A percentile compares a stretch with the other conserved stretches of the same genome.
These are phyloP conservation scores for Oncorhynchus gorbuscha DNA, from an alignment of 2,113 vertebrate genomes.

Conservation along the genomic window DNA sequence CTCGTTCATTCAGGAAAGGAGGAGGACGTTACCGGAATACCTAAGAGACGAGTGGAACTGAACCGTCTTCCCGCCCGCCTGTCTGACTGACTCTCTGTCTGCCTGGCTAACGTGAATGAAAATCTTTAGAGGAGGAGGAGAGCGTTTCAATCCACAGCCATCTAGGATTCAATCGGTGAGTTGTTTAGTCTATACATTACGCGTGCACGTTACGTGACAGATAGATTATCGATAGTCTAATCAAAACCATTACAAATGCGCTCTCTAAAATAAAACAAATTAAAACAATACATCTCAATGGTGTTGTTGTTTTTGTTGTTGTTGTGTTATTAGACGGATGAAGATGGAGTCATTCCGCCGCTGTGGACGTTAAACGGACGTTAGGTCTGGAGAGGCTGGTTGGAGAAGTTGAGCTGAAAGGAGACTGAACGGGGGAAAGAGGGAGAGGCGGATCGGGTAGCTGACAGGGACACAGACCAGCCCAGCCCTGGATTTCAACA, in stretches of 20 bases:
- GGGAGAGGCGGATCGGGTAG: too few species aligned
- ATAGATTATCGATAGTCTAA: background rate
- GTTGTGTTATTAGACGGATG: background rate
- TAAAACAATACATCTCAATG: background rate
- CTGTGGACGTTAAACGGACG: constrained; percentile 25
- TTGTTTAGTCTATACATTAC: background rate
- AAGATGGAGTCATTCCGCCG: constrained; percentile 33
- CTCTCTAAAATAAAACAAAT: background rate
- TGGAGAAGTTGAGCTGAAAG: constrained; percentile 49
- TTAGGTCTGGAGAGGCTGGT: background rate
- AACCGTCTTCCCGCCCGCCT: background rate
- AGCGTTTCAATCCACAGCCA: background rate
- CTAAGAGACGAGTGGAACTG: background rate
- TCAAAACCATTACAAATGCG: background rate
- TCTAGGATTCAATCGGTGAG: background rate
- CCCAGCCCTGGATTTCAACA: constrained; percentile 6
- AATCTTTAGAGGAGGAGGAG: background rate
- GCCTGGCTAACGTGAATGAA: background rate
- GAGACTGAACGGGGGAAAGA: too few species aligned
- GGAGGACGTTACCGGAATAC: constrained; percentile 22
- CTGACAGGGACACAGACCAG: background rate
- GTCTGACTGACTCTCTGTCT: background rate
- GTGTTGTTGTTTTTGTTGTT: constrained; percentile 14
- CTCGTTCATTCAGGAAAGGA: constrained; percentile 13
- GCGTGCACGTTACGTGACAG: background rate